These are phyloP conservation scores for Drosophila incognita DNA, from an alignment of 2,888 invertebrate genomes.

Conservation along the genomic window DNA sequence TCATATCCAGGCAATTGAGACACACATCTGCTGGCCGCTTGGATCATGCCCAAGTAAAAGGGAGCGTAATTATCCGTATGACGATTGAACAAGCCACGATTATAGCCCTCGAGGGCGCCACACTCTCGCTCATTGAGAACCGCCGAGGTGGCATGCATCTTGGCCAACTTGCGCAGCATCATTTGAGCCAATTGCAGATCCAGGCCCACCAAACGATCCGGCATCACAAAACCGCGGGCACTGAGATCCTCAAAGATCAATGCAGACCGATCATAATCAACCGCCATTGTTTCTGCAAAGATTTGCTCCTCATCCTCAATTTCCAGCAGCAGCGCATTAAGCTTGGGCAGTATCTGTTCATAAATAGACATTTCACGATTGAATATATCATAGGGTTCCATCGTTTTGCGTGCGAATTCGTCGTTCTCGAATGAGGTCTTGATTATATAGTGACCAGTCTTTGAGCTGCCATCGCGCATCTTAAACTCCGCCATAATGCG, in stretches of 20 bases:
- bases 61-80: slow-evolving; percentile 80
- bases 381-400: slow-evolving; percentile 83
- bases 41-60: slow-evolving; percentile 77
- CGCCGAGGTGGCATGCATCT: slow-evolving; percentile 86
- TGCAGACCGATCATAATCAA: slow-evolving; percentile 79
- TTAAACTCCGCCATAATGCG: slow-evolving; percentile 72
- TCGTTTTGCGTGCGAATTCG: slow-evolving; percentile 72
- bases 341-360: slow-evolving; percentile 80
- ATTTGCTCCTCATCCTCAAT: slow-evolving; percentile 77
- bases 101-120: slow-evolving; percentile 73
- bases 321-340: slow-evolving; percentile 75
- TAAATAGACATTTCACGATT: slow-evolving; percentile 84
- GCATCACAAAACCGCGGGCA: slow-evolving; percentile 76
- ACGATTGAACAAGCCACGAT: slow-evolving; percentile 83
- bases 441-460: slow-evolving; percentile 75
- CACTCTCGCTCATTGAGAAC: slow-evolving; percentile 84
- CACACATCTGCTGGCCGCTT: slow-evolving; percentile 76
- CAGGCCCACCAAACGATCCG: slow-evolving; percentile 81
- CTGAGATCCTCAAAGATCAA: slow-evolving; percentile 84
- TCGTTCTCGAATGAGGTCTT: slow-evolving; percentile 82
- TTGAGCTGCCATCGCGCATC: slow-evolving; percentile 36
- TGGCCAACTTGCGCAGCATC: slow-evolving; percentile 85
- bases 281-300: slow-evolving; percentile 81
- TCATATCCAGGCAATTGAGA: slow-evolving; percentile 77
- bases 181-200: slow-evolving; percentile 84